Percentiles rank a stretch among this genome's conserved stretches.
phyloP scores from a whole-genome alignment of 2,888 invertebrate genomes.

The Andrena haemorrhoa region DNA sequence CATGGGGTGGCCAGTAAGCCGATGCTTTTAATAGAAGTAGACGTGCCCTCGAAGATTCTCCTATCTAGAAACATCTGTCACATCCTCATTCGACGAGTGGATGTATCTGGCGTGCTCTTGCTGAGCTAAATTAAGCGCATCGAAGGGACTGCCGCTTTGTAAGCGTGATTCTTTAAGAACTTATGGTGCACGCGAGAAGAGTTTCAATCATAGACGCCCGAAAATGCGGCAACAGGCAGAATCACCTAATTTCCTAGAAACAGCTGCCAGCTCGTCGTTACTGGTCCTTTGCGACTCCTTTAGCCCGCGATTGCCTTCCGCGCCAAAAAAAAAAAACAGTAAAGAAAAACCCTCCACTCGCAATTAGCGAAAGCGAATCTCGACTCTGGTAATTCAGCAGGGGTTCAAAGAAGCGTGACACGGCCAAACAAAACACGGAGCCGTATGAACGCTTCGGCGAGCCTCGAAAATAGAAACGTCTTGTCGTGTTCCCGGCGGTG shows the following conservation, averaged over 20 bases:
- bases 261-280: too few relatives aligned
- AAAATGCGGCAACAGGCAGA: too few relatives aligned
- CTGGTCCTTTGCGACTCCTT: neutral
- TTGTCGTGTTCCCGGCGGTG: constrained; percentile 27
- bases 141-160: too few relatives aligned
- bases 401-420: neutral
- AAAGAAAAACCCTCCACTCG: neutral
- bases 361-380: neutral
- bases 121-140: too few relatives aligned
- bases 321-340: neutral
- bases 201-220: too few relatives aligned
- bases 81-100: neutral
- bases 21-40: constrained; percentile 41
- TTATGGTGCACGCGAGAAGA: too few relatives aligned
- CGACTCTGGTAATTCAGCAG: neutral
- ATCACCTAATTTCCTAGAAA: too few relatives aligned
- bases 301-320: neutral
- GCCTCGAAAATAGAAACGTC: constrained; percentile 59
- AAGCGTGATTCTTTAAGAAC: too few relatives aligned
- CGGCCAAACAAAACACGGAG: neutral
- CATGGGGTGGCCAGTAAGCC: constrained; percentile 18
- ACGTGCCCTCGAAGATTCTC: neutral
- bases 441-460: constrained; percentile 16
- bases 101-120: too few relatives aligned
- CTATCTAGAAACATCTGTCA: neutral